Evolutionary conservation across 2,113 vertebrate genomes (phyloP).

Genomic region (Megaptera novaeangliae): DNA sequence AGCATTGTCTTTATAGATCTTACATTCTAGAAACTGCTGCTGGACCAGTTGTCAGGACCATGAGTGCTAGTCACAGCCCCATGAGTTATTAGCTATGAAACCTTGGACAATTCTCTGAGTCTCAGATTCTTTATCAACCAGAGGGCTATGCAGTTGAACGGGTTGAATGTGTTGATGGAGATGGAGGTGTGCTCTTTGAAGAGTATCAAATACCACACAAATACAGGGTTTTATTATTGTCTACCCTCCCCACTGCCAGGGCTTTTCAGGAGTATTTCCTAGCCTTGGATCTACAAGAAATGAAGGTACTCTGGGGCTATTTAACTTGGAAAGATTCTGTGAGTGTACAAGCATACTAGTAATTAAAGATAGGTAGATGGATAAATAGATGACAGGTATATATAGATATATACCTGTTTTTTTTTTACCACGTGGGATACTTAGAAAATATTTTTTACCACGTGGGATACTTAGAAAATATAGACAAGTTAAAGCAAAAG

Average conservation of each 20-base stretch:
- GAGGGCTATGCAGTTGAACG: not conserved
- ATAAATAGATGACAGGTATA: not conserved
- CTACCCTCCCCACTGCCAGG: not conserved
- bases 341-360: not conserved
- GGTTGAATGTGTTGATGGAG: not conserved
- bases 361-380: not conserved
- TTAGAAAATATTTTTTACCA: not conserved
- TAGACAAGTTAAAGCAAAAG: not conserved
- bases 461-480: not conserved
- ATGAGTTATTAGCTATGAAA: not conserved
- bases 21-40: conserved; percentile 25
- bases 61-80: not conserved
- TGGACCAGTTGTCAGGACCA: not conserved
- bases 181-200: not conserved
- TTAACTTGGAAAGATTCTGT: not conserved
- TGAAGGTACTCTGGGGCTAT: not conserved
- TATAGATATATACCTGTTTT: not conserved
- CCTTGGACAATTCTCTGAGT: not conserved
- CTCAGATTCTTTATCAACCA: not conserved
- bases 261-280: not conserved
- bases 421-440: not conserved
- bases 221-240: not conserved
- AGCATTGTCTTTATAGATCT: not conserved
- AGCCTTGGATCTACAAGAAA: not conserved
- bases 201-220: not conserved